These are phyloP conservation scores for Drosophila picticornis DNA, from an alignment of 2,888 invertebrate species.

Conservation along the genomic window DNA sequence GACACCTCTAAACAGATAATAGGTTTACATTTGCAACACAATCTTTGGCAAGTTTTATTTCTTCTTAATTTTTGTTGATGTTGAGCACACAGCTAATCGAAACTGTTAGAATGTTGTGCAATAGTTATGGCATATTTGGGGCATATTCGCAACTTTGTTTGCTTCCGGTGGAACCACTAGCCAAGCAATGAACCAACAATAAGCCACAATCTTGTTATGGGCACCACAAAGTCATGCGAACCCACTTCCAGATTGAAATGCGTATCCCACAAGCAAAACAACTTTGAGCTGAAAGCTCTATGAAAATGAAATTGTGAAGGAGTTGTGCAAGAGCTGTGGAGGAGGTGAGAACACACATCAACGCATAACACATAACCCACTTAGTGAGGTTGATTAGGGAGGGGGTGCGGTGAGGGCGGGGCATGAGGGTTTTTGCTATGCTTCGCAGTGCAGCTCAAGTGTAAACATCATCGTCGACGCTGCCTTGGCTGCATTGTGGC, in stretches of 20 bases:
- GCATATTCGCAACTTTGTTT: conserved; percentile 26
- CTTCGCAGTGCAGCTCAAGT: conserved; percentile 70
- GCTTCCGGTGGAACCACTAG: conserved; percentile 32
- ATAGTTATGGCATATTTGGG: conserved; percentile 52
- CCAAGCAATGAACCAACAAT: conserved; percentile 5
- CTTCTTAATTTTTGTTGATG: not conserved
- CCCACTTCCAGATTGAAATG: conserved; percentile 48
- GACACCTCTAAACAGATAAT: no score
- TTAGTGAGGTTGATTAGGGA: conserved; percentile 16
- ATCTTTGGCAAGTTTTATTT: not conserved
- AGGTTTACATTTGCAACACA: not conserved
- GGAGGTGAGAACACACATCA: conserved; percentile 37
- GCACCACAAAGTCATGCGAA: conserved; percentile 36
- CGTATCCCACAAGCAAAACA: conserved; percentile 20
- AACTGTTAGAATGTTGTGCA: conserved; percentile 26
- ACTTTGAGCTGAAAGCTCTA: conserved; percentile 28
- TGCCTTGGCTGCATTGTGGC: conserved; percentile 17
- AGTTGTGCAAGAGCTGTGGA: not conserved
- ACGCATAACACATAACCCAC: conserved; percentile 42
- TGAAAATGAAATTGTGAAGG: conserved; percentile 9
- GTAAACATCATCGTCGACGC: conserved; percentile 74
- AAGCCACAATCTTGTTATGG: conserved; percentile 52
- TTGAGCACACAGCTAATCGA: conserved; percentile 20
- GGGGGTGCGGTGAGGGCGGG: not conserved
- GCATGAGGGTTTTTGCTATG: conserved; percentile 22